Conservation (phyloP, 1,140 invertebrate species). For the Heliconius himera region DNA sequence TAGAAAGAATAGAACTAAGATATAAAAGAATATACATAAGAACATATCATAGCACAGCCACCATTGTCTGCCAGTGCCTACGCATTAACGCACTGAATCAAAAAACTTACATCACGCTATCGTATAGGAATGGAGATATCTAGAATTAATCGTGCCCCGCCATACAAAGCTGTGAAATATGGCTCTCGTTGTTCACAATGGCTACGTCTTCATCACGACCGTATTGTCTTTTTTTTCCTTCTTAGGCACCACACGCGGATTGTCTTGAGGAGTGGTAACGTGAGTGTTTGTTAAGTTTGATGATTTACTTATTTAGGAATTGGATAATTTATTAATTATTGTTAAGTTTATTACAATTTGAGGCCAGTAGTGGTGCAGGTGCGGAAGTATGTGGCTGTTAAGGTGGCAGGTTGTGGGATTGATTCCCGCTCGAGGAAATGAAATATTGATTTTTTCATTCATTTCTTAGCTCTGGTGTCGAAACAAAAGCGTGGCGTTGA, state of each 20-base stretch:
- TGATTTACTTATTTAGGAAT: slow-evolving; percentile 29
- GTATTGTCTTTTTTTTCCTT: slow-evolving; percentile 73
- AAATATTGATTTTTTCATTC: too few species aligned
- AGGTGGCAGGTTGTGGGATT: too few species aligned
- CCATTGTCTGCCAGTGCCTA: slow-evolving; percentile 47
- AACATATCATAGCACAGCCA: slow-evolving; percentile 20
- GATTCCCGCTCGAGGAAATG: too few species aligned
- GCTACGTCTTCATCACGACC: slow-evolving; percentile 79
- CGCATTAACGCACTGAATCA: slow-evolving; percentile 55
- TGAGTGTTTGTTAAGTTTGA: slow-evolving; percentile 64
- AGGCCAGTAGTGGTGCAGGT: too few species aligned
- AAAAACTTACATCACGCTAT: slow-evolving; percentile 78
- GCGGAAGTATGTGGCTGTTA: too few species aligned
- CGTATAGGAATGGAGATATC: slow-evolving; percentile 79
- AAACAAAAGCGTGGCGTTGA: too few species aligned
- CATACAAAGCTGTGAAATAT: slow-evolving; percentile 80
- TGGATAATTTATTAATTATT: not conserved
- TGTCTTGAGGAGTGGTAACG: slow-evolving; percentile 73
- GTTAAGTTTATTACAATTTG: too few species aligned
- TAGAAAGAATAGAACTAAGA: not conserved
- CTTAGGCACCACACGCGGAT: slow-evolving; percentile 69
- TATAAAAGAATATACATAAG: too few species aligned
- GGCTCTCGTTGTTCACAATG: slow-evolving; percentile 77
- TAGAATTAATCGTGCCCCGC: slow-evolving; percentile 79
- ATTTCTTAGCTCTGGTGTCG: too few species aligned